A percentile compares a stretch with the other conserved stretches of the same genome.
These are phyloP conservation scores for Sandelia bainsii DNA, from an alignment of 2,797 vertebrate species.

Conservation along the genomic window DNA sequence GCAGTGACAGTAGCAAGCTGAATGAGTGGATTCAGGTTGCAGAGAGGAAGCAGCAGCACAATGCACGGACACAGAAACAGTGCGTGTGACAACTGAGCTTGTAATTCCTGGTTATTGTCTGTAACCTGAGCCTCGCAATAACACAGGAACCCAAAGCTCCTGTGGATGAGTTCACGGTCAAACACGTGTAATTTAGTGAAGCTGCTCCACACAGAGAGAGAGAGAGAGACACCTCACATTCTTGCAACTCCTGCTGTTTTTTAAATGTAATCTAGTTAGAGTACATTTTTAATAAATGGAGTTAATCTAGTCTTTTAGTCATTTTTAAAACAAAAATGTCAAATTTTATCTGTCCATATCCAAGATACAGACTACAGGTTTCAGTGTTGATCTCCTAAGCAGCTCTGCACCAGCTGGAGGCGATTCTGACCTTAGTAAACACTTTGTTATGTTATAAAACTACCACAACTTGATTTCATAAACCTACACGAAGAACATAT, in stretches of 20 bases:
- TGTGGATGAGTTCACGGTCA: slow-evolving; percentile 55
- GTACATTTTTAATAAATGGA: neutral
- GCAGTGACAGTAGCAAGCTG: slow-evolving; percentile 30
- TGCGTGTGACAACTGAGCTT: slow-evolving; percentile 17
- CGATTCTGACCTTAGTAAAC: no score
- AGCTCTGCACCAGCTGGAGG: neutral
- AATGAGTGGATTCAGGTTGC: slow-evolving; percentile 42
- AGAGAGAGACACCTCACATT: neutral
- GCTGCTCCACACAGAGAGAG: neutral
- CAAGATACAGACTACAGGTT: neutral
- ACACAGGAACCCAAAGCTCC: slow-evolving; percentile 32
- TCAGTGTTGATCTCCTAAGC: no score
- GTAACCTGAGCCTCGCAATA: slow-evolving; percentile 39
- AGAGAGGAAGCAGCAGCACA: slow-evolving; percentile 59
- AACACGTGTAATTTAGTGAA: neutral
- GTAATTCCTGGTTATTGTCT: slow-evolving; percentile 51
- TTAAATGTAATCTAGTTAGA: neutral
- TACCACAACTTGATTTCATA: no score
- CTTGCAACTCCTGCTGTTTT: neutral
- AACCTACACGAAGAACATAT: no score
- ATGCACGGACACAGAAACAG: slow-evolving; percentile 18
- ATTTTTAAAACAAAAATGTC: neutral
- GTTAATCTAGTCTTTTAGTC: neutral
- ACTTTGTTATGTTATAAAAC: no score
- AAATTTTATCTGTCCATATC: no score